A percentile compares a stretch with the other conserved stretches of the same genome.
phyloP scores from a whole-genome alignment of 1,140 invertebrate genomes.

The Venturia canescens region DNA sequence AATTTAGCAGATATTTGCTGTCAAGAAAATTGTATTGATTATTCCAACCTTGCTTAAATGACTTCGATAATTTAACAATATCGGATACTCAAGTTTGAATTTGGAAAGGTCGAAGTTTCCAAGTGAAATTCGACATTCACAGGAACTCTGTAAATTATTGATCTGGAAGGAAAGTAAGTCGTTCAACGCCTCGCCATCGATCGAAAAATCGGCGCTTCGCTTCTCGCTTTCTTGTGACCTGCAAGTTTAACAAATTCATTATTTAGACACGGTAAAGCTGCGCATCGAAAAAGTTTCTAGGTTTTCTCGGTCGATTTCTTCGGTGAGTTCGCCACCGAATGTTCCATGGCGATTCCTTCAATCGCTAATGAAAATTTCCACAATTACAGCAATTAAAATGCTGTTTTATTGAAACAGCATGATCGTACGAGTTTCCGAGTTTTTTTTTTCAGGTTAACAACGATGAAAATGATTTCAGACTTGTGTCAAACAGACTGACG shows the following conservation, averaged over 20 bases:
- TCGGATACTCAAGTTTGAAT: too few species aligned
- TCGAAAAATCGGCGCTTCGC: not conserved
- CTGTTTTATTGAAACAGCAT: too few species aligned
- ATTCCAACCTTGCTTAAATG: too few species aligned
- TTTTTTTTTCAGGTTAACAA: too few species aligned
- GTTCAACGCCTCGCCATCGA: not conserved
- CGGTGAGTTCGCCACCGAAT: not conserved
- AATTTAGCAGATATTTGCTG: too few species aligned
- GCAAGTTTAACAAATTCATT: not conserved
- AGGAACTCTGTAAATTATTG: not conserved
- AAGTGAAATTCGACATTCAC: not conserved
- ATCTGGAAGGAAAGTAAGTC: not conserved
- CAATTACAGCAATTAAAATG: too few species aligned
- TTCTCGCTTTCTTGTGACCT: not conserved
- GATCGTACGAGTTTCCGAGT: too few species aligned
- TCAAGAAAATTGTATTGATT: too few species aligned
- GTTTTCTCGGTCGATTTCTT: not conserved
- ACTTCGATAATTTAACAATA: too few species aligned
- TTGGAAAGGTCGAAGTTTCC: too few species aligned
- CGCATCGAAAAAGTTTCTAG: not conserved
- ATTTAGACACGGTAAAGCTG: slow-evolving; percentile 3
- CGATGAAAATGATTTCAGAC: too few species aligned
- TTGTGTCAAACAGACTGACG: too few species aligned
- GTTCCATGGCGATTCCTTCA: not conserved
- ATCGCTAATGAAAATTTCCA: not conserved